Evolutionary conservation across 1,140 invertebrate genomes (phyloP).

Genomic region (Sogatella furcifera): DNA sequence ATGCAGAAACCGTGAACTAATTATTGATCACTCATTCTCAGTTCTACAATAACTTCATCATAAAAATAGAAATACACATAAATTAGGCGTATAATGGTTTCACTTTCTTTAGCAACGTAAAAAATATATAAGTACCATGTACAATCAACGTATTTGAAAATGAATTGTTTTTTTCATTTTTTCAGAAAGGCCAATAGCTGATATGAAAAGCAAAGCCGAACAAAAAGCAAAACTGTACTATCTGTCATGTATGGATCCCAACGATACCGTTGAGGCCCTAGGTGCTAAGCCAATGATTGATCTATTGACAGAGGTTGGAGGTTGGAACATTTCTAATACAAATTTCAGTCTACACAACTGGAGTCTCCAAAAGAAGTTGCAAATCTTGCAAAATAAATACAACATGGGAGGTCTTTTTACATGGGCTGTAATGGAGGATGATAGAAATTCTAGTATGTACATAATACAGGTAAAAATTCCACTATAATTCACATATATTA

Average conservation of each 20-base stretch:
- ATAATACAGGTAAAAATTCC: conserved; percentile 61
- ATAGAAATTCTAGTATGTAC: conserved; percentile 78
- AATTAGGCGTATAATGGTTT: too few species aligned
- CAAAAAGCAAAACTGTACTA: conserved; percentile 85
- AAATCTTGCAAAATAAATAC: conserved; percentile 73
- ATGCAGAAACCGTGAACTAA: too few species aligned
- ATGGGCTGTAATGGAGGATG: conserved; percentile 87
- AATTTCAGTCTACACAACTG: conserved; percentile 52
- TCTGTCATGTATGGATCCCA: conserved; percentile 83
- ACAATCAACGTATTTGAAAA: conserved; percentile 15
- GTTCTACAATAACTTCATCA: too few species aligned
- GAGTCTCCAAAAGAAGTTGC: conserved; percentile 63
- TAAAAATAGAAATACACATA: too few species aligned
- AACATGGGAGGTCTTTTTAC: conserved; percentile 82
- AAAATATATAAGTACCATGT: too few species aligned
- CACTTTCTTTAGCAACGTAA: too few species aligned
- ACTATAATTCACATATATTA: not conserved
- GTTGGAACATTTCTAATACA: conserved; percentile 54
- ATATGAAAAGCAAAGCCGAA: conserved; percentile 67
- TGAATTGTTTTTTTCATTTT: too few species aligned
- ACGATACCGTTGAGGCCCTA: conserved; percentile 78
- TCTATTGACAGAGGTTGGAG: conserved; percentile 68
- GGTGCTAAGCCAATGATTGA: conserved; percentile 70
- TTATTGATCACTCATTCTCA: too few species aligned
- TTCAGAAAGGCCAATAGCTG: conserved; percentile 44